Evolutionary conservation across 2,888 invertebrate genomes (phyloP).

Genomic region (Drosophila meridiana): DNA sequence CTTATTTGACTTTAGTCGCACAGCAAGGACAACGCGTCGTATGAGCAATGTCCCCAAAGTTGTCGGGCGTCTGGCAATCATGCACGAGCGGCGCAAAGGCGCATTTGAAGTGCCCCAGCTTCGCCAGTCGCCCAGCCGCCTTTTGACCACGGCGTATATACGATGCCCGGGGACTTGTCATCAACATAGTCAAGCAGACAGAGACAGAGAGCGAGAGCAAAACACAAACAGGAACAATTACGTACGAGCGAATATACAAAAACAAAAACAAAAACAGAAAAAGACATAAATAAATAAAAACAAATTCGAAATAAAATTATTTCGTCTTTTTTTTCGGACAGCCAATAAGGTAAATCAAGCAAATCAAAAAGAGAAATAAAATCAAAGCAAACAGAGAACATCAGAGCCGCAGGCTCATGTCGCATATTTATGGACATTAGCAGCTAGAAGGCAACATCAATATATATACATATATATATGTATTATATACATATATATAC

Average conservation of each 20-base stretch:
- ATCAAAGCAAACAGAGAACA: constrained; percentile 64
- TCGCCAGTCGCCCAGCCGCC: not conserved
- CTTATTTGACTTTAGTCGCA: constrained; percentile 71
- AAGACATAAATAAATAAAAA: constrained; percentile 8
- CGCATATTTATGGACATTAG: constrained; percentile 48
- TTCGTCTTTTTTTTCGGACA: constrained; percentile 28
- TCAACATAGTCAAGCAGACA: constrained; percentile 25
- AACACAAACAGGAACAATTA: constrained; percentile 68
- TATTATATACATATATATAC: not conserved
- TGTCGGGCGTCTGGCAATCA: constrained; percentile 58
- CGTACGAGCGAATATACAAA: constrained; percentile 49
- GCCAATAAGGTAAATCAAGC: constrained; percentile 67
- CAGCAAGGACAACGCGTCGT: constrained; percentile 41
- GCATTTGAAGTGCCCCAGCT: constrained; percentile 42
- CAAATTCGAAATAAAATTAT: constrained; percentile 45
- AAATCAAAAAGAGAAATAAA: constrained; percentile 61
- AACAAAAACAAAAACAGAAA: constrained; percentile 21
- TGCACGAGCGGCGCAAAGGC: constrained; percentile 69
- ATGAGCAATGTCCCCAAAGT: constrained; percentile 50
- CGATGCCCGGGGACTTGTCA: constrained; percentile 50
- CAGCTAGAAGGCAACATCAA: not conserved
- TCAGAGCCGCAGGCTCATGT: constrained; percentile 53
- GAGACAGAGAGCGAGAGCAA: constrained; percentile 7
- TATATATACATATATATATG: not conserved
- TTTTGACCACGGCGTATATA: constrained; percentile 16